A percentile compares a stretch with the other conserved stretches of the same genome.
phyloP scores from a whole-genome alignment of 1,140 invertebrate species.

The Aphis gossypii region DNA sequence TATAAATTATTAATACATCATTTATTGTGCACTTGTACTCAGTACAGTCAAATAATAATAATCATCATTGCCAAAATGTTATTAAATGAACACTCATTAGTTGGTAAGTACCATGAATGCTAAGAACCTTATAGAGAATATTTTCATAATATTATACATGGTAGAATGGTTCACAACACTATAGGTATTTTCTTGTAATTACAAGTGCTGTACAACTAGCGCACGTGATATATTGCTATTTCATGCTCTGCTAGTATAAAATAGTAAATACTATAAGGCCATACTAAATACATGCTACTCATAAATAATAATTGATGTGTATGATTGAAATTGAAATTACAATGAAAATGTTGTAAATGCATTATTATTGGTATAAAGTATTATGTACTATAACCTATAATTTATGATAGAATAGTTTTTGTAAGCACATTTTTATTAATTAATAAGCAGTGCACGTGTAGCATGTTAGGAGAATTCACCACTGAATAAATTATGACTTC shows the following conservation, averaged over 20 bases:
- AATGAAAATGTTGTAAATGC: neutral
- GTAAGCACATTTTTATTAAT: neutral
- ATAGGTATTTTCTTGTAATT: neutral
- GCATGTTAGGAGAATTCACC: neutral
- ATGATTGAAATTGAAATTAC: neutral
- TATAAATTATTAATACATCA: neutral
- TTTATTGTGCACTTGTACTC: neutral
- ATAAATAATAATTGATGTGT: neutral
- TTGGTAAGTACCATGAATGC: neutral
- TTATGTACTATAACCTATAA: neutral
- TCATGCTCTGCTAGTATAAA: neutral
- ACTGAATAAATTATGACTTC: neutral
- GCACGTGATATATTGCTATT: neutral
- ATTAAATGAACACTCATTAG: neutral
- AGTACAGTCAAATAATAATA: neutral
- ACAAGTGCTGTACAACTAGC: neutral
- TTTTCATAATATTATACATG: neutral
- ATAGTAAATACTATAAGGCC: neutral
- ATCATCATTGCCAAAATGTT: neutral
- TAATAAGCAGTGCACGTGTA: neutral
- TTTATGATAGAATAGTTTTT: neutral
- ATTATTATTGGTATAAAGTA: neutral
- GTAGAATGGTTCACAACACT: neutral
- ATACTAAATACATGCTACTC: neutral
- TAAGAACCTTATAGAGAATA: neutral